Evolutionary conservation across 2,888 invertebrate genomes (phyloP).

Genomic region (Callinectes sapidus): DNA sequence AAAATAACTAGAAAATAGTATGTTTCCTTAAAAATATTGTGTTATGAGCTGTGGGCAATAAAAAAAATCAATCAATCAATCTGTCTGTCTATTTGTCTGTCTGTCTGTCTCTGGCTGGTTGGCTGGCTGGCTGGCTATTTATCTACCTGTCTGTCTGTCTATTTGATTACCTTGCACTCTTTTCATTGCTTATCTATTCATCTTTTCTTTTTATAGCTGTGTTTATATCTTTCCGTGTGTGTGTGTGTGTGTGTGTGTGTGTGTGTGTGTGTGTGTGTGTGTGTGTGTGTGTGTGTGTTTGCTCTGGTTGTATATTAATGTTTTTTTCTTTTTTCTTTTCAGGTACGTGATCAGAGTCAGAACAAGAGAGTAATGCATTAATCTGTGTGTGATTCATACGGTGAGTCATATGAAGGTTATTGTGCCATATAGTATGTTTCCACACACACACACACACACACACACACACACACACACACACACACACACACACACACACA

Average conservation of each 20-base stretch:
- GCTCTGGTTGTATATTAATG: background rate
- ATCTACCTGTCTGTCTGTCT: too few relatives aligned
- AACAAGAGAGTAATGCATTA: background rate
- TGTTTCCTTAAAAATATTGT: too few relatives aligned
- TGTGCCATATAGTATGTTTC: background rate
- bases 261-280: background rate
- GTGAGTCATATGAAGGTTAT: background rate
- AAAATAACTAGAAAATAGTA: too few relatives aligned
- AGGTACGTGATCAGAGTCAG: background rate
- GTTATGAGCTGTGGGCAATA: too few relatives aligned
- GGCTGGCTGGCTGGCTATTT: too few relatives aligned
- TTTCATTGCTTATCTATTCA: too few relatives aligned
- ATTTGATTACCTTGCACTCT: too few relatives aligned
- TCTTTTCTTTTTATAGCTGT: too few relatives aligned
- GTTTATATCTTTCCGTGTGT: background rate
- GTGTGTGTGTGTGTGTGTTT: background rate
- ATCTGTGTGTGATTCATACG: background rate
- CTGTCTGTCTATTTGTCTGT: background rate
- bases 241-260: background rate
- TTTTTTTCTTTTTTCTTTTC: background rate
- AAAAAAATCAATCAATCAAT: too few relatives aligned
- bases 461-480: too few relatives aligned
- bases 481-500: too few relatives aligned
- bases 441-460: background rate
- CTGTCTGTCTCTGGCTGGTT: too few relatives aligned